Evolutionary conservation across 2,797 vertebrate species (phyloP).

Genomic region (Sarcophilus harrisii): DNA sequence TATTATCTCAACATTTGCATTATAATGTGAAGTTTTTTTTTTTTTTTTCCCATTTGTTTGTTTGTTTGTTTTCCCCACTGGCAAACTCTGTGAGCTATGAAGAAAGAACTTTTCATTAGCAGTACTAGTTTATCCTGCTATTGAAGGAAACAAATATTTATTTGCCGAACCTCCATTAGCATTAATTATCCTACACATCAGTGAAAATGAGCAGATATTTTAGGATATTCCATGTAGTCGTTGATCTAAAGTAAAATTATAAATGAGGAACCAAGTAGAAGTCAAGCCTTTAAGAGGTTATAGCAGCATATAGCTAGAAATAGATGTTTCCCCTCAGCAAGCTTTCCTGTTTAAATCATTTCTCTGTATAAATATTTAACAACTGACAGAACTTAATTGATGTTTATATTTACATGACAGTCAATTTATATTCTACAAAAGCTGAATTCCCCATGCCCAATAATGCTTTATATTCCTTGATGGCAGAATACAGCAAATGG

Average conservation of each 20-base stretch:
- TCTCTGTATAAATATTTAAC: slow-evolving; percentile 87
- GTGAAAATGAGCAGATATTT: slow-evolving; percentile 77
- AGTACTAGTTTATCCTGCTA: slow-evolving; percentile 58
- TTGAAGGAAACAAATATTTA: slow-evolving; percentile 71
- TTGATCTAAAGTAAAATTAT: slow-evolving; percentile 68
- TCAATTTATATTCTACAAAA: slow-evolving; percentile 86
- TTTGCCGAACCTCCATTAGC: slow-evolving; percentile 69
- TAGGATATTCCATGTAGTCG: slow-evolving; percentile 63
- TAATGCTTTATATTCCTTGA: slow-evolving; percentile 84
- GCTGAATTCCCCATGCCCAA: slow-evolving; percentile 80
- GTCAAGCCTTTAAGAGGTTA: slow-evolving; percentile 71
- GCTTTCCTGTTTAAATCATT: slow-evolving; percentile 84
- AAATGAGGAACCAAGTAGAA: slow-evolving; percentile 75
- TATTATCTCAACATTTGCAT: not conserved
- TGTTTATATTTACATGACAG: slow-evolving; percentile 84
- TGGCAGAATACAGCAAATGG: slow-evolving; percentile 84
- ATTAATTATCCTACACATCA: slow-evolving; percentile 45
- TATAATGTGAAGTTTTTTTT: not conserved
- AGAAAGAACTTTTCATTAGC: slow-evolving; percentile 67
- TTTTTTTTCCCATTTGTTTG: not conserved
- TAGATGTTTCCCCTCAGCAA: slow-evolving; percentile 81
- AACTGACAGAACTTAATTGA: slow-evolving; percentile 84
- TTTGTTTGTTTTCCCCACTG: not conserved
- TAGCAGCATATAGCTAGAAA: slow-evolving; percentile 73
- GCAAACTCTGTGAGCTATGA: not conserved